Evolutionary conservation across 2,888 invertebrate genomes (phyloP), one percentile per base, ranked within the genome.

Genomic region (Parnassius mnemosyne): DNA sequence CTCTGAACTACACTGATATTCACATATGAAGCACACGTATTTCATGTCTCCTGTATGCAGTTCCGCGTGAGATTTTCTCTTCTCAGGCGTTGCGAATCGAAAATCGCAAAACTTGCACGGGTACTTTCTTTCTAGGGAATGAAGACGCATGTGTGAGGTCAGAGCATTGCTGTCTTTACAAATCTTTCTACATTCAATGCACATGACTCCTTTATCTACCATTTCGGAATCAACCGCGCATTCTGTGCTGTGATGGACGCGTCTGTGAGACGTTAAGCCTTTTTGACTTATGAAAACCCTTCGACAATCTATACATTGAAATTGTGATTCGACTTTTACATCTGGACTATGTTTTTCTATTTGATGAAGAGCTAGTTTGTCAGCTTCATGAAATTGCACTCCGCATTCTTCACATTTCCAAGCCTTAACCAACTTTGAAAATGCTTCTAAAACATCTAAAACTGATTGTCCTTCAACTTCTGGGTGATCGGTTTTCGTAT

Each of bases 331-430:
- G 0, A 78, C 68, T 69, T 84, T 89, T 12, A 81, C 66, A 43
- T 89, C 88, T 0, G 84, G 85, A 55, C 81, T 81, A 56, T 91
- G 90, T 53, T 80, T 76, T 57, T 89, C 87, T 2, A 87, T 76
- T 65, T 89, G 86, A 66, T 90, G 90, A 65, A 85, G 67, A 0
- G 89, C 90, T 10, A 91, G 70, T 65, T 89, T 89, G 53, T 90
- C 89, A 0, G 89, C 86, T 66, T 89, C 86, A 13, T 87, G 83
- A 56, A 90, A 90, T 63, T 91, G 90, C 10, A 85, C 58, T 1
- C 83, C 83, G 54, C 91, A 91, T 53, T 87, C 88, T n/a, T 89
- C 87, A 56, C 91, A 91, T 67, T 89, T 91, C 91, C 91, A 91
- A n/a, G 88, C 88, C 67, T 86, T 81, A 0, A 88, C 84, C 46